These are phyloP conservation scores for Metalampra italica DNA, from an alignment of 2,888 invertebrate genomes.

Conservation along the genomic window DNA sequence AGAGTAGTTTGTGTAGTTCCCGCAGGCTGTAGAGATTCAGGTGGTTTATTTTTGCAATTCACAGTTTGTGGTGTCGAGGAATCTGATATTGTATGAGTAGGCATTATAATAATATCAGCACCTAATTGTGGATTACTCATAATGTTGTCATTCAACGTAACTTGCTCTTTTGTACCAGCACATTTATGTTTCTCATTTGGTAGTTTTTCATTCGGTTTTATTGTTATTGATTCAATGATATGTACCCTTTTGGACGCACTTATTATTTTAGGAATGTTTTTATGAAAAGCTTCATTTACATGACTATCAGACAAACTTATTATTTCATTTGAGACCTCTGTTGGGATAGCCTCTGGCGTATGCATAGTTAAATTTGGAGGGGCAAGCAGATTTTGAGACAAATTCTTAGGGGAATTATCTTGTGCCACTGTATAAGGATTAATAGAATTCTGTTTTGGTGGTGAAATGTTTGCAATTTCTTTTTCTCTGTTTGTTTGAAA, in stretches of 20 bases:
- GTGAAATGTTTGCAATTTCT: slow-evolving; percentile 26
- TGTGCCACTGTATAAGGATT: slow-evolving; percentile 7
- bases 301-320: slow-evolving; percentile 25
- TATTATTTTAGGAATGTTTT: slow-evolving; percentile 27
- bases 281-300: slow-evolving; percentile 11
- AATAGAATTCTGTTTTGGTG: slow-evolving; percentile 15
- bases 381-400: slow-evolving; percentile 5
- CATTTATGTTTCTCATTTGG: background rate
- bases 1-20: slow-evolving; percentile 4
- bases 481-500: slow-evolving; percentile 33
- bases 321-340: slow-evolving; percentile 41
- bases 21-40: slow-evolving; percentile 3
- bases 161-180: background rate
- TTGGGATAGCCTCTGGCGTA: slow-evolving; percentile 29
- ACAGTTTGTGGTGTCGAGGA: background rate
- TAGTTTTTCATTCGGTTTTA: slow-evolving; percentile 20
- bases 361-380: slow-evolving; percentile 3
- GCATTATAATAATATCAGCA: background rate
- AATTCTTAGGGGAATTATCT: background rate
- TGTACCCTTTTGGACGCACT: slow-evolving; percentile 54
- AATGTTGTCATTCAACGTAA: background rate
- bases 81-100: background rate
- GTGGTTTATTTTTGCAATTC: background rate
- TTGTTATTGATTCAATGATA: slow-evolving; percentile 56
- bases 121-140: background rate